Evolutionary conservation across 2,797 vertebrate genomes (phyloP), one percentile per base, ranked within the genome.

Genomic region (Cygnus olor): DNA sequence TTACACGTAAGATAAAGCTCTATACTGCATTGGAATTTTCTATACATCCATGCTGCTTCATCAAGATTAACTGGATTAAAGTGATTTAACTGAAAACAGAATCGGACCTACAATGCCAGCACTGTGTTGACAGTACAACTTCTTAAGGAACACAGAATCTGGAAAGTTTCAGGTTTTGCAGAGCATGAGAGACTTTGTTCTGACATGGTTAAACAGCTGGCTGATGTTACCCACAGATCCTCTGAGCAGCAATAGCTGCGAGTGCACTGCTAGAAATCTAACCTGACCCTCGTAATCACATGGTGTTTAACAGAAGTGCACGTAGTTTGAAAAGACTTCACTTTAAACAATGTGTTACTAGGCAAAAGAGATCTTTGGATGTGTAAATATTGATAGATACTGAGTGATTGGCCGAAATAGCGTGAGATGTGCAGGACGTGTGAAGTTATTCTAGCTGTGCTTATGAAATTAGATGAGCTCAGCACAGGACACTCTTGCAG

Each of bases 221-320:
- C 70, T 89, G 69, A 22, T 91, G 49, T 94, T 90, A 80, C 36
- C 64, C 71, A 32, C 49, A 19, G 34, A 58, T 82, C 72, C 83
- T 88, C 84, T 58, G 72, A 60, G 47, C 58, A 93, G 49, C 2
- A 0, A n/a, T 61, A 87, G 57, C 77, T 91, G 25, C 21, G 64
- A 80, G 83, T 73, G 90, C 71, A 10, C 54, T 49, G 34, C 85
- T 90, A 38, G 72, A 94, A 91, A 94, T 84, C 51, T 78, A 93
- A 2, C 47, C 57, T 84, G 64, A 83, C 57, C 77, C 70, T 86
- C 51, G 66, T 58, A 87, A 86, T 72, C 32, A 30, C 0, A 0
- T 92, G 14, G 18, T 73, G 38, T 76, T 91, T 91, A 95, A 84
- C 14, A 84, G 66, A 51, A 69, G 22, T 40, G 42, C 28, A 11